Percentiles rank a stretch among this genome's conserved stretches.
These are phyloP conservation scores for Dichetophora obliterata DNA, from an alignment of 2,888 invertebrate genomes.

Conservation along the genomic window DNA sequence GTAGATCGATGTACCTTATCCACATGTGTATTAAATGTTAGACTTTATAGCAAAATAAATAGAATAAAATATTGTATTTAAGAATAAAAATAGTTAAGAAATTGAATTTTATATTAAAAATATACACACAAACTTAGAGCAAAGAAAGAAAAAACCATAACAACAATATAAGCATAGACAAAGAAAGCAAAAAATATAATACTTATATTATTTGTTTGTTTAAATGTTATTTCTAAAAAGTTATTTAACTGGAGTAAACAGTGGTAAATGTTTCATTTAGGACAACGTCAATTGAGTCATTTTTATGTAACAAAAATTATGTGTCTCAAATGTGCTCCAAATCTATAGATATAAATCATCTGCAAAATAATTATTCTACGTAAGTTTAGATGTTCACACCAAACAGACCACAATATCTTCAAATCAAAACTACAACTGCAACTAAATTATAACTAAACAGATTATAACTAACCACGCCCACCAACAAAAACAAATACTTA, in stretches of 20 bases:
- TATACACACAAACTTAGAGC: conserved; percentile 5
- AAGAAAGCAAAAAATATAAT: not conserved
- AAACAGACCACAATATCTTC: not conserved
- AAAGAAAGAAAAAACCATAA: not conserved
- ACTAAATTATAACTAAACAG: too few species aligned
- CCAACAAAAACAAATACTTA: too few species aligned
- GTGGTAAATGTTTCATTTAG: not conserved
- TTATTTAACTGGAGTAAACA: not conserved
- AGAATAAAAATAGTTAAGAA: not conserved
- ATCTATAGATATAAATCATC: not conserved
- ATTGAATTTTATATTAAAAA: conserved; percentile 19
- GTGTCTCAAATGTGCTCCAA: conserved; percentile 1
- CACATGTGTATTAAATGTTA: conserved; percentile 28
- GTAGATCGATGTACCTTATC: conserved; percentile 39
- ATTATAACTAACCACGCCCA: too few species aligned
- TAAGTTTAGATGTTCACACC: not conserved
- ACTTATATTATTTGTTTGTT: not conserved
- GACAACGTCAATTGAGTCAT: conserved; percentile 23
- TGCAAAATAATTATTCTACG: not conserved
- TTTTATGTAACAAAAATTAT: conserved; percentile 13
- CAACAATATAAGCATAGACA: not conserved
- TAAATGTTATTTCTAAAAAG: not conserved
- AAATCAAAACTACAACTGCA: conserved; percentile 6
- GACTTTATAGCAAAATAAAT: conserved; percentile 11
- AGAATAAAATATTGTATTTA: conserved; percentile 9